phyloP scores from a whole-genome alignment of 2,888 invertebrate species.

The Megalurothrips usitatus region DNA sequence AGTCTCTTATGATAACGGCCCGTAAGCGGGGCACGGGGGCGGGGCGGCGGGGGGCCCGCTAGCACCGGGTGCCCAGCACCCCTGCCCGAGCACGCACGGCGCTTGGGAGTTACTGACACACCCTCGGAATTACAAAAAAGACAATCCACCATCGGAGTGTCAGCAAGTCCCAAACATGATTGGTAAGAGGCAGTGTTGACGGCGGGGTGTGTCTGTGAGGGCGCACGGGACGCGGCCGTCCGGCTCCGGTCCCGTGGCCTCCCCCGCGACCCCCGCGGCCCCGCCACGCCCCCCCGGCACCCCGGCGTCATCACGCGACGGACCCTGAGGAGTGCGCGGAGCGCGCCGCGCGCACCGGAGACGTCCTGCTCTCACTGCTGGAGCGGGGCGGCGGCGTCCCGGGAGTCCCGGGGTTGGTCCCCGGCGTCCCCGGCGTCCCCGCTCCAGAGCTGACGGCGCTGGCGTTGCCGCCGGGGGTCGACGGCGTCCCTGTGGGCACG shows the following conservation, averaged over 20 bases:
- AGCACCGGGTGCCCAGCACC: background rate
- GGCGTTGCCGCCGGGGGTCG: slow-evolving; percentile 21
- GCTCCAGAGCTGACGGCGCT: slow-evolving; percentile 37
- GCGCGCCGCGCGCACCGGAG: slow-evolving; percentile 38
- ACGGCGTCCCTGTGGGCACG: background rate
- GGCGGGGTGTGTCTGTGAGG: no score
- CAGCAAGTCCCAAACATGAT: background rate
- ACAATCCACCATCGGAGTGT: background rate
- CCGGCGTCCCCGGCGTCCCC: slow-evolving; percentile 35
- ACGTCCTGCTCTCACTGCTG: slow-evolving; percentile 39
- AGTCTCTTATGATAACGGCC: no score
- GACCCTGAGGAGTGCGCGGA: slow-evolving; percentile 36
- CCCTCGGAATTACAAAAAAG: background rate
- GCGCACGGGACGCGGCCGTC: background rate
- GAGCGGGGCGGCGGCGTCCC: slow-evolving; percentile 38
- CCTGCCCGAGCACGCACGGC: background rate
- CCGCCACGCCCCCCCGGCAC: background rate
- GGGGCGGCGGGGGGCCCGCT: background rate
- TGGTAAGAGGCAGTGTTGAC: background rate
- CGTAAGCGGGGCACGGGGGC: no score
- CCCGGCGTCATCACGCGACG: slow-evolving; percentile 26
- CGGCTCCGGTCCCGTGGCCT: background rate
- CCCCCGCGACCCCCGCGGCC: no score
- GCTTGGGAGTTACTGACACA: background rate
- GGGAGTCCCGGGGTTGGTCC: slow-evolving; percentile 35